Evolutionary conservation across 2,888 invertebrate genomes (phyloP).

Genomic region (Metallyticus violacea): DNA sequence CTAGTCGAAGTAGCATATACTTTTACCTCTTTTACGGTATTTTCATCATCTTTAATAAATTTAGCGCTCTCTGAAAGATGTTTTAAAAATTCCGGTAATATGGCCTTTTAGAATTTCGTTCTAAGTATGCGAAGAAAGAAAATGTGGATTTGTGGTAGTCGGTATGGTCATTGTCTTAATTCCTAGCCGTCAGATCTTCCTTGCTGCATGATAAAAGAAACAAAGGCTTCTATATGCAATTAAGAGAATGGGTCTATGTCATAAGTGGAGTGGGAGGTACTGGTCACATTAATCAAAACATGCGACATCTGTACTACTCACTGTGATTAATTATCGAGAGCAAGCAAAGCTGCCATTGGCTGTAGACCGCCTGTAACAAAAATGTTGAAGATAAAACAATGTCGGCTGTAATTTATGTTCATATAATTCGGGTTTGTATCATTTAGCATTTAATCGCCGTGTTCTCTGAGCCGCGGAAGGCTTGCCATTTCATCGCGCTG

Average conservation of each 20-base stretch:
- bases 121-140: too few species aligned
- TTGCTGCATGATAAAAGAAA: not conserved
- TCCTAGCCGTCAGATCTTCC: not conserved
- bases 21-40: too few species aligned
- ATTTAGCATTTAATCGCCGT: not conserved
- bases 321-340: not conserved
- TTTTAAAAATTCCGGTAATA: too few species aligned
- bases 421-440: not conserved
- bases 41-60: too few species aligned
- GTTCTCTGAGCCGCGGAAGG: not conserved
- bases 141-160: too few species aligned
- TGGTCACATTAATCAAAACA: not conserved
- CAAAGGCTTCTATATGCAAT: not conserved
- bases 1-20: too few species aligned
- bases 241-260: not conserved
- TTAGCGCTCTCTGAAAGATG: too few species aligned
- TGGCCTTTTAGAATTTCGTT: too few species aligned
- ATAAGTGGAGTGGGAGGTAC: not conserved
- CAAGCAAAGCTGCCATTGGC: not conserved
- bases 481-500: not conserved
- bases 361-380: too few species aligned
- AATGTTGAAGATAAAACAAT: not conserved
- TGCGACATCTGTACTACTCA: not conserved
- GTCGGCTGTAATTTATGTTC: not conserved
- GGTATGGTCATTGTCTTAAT: not conserved